Base-by-base conservation (phyloP, 2,888 invertebrate species). In the Exephanes ischioxanthus region DNA sequence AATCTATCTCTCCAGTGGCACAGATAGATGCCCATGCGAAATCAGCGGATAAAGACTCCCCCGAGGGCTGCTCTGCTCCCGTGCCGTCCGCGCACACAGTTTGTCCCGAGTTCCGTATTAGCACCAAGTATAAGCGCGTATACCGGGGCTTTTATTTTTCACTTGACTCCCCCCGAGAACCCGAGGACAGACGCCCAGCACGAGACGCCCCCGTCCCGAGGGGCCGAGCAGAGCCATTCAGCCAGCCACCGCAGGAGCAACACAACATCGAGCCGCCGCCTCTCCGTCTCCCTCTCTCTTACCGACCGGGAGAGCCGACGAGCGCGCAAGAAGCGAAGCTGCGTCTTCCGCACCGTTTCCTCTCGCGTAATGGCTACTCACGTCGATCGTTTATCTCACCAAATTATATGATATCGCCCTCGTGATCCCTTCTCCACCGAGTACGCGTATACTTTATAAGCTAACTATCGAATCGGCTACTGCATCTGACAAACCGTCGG, bases 171-270 rank as follows among this genome's bases (percentile, higher is more conserved):
- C 68, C 51, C 48, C 76, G 71, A 71, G 70, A 84, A 76, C 66
- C 81, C 75, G 86, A 81, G 84, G 78, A 87, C 85, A 83, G 87
- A 92, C 92, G 92, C 92, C 92, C 92, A 87, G 84, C 83, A 90
- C 89, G 88, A 90, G 90, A 91, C 91, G 92, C 92, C 92, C 91
- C 91, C 87, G 81, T 89, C 90, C 89, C 91, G 76, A 72, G 89
- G 91, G 83, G 73, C 85, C 83, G 80, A 79, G 14, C 78, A 70
- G 73, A 16, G 48, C 41, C 67, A 67, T 67, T 77, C 37, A 41
- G 67, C 45, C 51, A 37, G 14, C 51, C 45, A 55, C 53, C 30
- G 67, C 51, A 77, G 67, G 66, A 55, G 53, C 70, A 48, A 77
- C 22, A 55, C 26, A 77, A 77, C 67, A 22, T 30, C 22, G 37